A percentile compares a stretch with the other conserved stretches of the same genome.
Conservation (phyloP, 2,888 invertebrate species). For the Agrotis segetum region DNA sequence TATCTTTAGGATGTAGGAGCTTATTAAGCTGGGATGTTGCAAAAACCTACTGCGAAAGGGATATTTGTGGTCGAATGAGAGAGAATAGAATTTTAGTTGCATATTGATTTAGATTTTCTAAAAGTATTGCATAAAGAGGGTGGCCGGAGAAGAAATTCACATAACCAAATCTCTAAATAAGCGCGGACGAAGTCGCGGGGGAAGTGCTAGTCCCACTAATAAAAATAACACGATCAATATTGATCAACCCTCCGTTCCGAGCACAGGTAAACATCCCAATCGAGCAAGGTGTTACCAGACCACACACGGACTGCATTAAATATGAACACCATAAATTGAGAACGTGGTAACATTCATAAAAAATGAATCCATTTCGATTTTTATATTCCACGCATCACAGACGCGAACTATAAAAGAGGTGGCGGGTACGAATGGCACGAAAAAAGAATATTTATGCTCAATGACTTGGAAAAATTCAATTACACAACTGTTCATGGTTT, state of each 20-base stretch:
- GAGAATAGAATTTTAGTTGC: no score
- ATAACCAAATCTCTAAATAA: no score
- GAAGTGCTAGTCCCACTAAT: no score
- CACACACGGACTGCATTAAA: slow-evolving; percentile 64
- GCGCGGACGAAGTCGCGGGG: no score
- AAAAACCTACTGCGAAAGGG: no score
- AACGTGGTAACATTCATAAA: slow-evolving; percentile 62
- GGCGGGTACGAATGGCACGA: slow-evolving; percentile 50
- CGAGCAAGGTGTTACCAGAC: slow-evolving; percentile 60
- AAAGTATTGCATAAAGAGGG: no score
- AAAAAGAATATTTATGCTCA: slow-evolving; percentile 67
- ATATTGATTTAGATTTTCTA: no score
- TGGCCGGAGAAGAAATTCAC: no score
- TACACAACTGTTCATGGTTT: slow-evolving; percentile 74
- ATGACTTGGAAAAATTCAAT: slow-evolving; percentile 84
- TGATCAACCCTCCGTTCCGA: slow-evolving; percentile 38
- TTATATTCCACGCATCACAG: slow-evolving; percentile 67
- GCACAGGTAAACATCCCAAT: slow-evolving; percentile 52
- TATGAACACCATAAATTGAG: slow-evolving; percentile 67
- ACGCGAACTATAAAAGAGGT: slow-evolving; percentile 65
- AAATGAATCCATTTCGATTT: slow-evolving; percentile 65
- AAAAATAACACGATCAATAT: slow-evolving; percentile 37
- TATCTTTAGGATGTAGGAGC: no score
- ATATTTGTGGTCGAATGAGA: no score
- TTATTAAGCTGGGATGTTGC: no score